phyloP scores from a whole-genome alignment of 2,797 vertebrate genomes.

The Sebastes reedi region DNA sequence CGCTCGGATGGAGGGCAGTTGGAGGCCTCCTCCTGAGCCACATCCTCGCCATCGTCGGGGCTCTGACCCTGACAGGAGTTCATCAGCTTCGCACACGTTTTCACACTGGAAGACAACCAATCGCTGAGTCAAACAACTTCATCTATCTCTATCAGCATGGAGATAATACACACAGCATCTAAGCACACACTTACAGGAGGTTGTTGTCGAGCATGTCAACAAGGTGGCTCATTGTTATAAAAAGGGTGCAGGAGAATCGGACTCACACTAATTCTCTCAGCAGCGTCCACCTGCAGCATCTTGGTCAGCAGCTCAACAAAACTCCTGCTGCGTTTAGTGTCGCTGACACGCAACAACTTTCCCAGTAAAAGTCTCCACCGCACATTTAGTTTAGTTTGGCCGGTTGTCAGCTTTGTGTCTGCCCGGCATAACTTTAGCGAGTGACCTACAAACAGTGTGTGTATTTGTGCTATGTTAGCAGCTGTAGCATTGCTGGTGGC shows the following conservation, averaged over 20 bases:
- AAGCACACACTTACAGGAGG: background rate
- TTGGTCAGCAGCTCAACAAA: background rate
- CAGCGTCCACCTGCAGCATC: background rate
- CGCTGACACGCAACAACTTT: fast-evolving
- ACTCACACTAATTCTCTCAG: background rate
- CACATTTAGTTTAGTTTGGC: no score
- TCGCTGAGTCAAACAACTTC: background rate
- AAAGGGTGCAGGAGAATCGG: constrained; percentile 8
- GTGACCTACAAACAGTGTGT: no score
- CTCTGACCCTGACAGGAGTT: background rate
- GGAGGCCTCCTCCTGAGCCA: background rate
- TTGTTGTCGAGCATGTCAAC: background rate
- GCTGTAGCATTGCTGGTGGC: no score
- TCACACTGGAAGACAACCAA: background rate
- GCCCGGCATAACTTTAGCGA: no score
- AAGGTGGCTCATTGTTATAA: background rate
- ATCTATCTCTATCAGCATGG: background rate
- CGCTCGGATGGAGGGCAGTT: no score
- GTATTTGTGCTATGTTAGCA: no score
- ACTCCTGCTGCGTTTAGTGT: background rate
- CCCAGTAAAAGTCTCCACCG: no score
- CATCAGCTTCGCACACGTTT: background rate
- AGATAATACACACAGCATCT: background rate
- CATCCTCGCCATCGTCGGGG: background rate
- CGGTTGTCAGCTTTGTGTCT: no score